These are phyloP conservation scores for Axinella damicornis DNA, from an alignment of 37 sponge, comb jelly and placozoan genomes.

Conservation along the genomic window DNA sequence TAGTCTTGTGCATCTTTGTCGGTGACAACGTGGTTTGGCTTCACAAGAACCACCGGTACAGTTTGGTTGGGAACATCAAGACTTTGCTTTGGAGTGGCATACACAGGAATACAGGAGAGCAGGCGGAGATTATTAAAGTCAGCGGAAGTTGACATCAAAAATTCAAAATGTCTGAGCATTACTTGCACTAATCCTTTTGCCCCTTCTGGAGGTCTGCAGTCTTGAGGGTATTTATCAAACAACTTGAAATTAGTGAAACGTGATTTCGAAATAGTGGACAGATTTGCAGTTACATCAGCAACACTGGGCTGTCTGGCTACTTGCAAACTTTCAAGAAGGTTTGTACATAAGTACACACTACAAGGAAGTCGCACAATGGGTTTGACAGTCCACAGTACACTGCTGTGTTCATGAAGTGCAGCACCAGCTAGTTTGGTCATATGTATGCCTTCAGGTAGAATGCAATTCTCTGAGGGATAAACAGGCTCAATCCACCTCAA, in stretches of 20 bases:
- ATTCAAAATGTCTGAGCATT: too few species aligned
- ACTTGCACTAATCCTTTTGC: too few species aligned
- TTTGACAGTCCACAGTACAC: constrained; percentile 62
- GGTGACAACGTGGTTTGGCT: constrained; percentile 48
- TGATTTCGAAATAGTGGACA: constrained; percentile 29
- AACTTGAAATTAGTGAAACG: constrained; percentile 16
- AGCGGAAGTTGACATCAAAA: too few species aligned
- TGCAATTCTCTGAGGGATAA: background rate
- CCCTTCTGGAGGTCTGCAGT: background rate
- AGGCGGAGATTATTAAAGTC: too few species aligned
- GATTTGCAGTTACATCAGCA: constrained; percentile 48
- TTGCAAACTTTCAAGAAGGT: too few species aligned
- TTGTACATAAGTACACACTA: background rate
- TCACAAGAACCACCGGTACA: constrained; percentile 38
- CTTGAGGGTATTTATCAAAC: constrained; percentile 35
- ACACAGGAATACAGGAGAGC: too few species aligned
- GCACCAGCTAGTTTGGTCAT: constrained; percentile 14
- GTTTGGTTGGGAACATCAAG: background rate
- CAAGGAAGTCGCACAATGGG: constrained; percentile 36
- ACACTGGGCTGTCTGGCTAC: background rate
- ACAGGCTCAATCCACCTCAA: background rate
- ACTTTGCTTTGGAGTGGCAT: too few species aligned
- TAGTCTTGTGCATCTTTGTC: background rate
- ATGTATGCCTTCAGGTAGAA: background rate
- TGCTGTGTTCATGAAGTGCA: background rate